These are phyloP conservation scores for Lydus trimaculatus DNA, from an alignment of 2,888 invertebrate species.

Conservation along the genomic window DNA sequence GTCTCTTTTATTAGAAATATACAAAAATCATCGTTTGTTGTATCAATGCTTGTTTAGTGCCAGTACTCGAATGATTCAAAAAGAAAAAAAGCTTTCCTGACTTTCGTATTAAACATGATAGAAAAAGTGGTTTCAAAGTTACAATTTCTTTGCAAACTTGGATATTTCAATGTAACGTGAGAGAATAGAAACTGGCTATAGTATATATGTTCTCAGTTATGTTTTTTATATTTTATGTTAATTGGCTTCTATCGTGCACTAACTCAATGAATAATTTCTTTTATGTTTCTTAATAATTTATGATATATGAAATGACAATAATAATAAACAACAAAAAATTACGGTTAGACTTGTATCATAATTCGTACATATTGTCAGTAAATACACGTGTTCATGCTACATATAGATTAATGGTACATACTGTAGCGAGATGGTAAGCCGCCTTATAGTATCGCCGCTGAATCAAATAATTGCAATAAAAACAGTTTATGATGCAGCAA, in stretches of 20 bases:
- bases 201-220: too few species aligned
- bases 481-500: conserved; percentile 23
- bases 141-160: too few species aligned
- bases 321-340: conserved; percentile 21
- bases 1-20: too few species aligned
- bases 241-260: conserved; percentile 9
- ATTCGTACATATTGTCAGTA: conserved; percentile 29
- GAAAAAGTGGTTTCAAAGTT: too few species aligned
- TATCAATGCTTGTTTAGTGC: too few species aligned
- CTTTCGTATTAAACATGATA: too few species aligned
- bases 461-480: conserved; percentile 17
- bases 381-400: conserved; percentile 28
- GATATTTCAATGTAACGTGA: too few species aligned
- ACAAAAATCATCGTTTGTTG: too few species aligned
- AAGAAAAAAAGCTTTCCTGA: too few species aligned
- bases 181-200: too few species aligned
- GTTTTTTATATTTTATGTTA: neutral
- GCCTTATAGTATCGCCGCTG: conserved; percentile 19
- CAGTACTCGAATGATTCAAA: too few species aligned
- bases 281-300: conserved; percentile 22
- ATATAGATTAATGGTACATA: conserved; percentile 28
- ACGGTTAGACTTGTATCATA: conserved; percentile 21
- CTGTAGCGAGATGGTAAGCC: conserved; percentile 22
- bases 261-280: conserved; percentile 15
- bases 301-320: conserved; percentile 9